phyloP scores from a whole-genome alignment of 2,113 vertebrate genomes.

The Cryptoleucopteryx plumbea region DNA sequence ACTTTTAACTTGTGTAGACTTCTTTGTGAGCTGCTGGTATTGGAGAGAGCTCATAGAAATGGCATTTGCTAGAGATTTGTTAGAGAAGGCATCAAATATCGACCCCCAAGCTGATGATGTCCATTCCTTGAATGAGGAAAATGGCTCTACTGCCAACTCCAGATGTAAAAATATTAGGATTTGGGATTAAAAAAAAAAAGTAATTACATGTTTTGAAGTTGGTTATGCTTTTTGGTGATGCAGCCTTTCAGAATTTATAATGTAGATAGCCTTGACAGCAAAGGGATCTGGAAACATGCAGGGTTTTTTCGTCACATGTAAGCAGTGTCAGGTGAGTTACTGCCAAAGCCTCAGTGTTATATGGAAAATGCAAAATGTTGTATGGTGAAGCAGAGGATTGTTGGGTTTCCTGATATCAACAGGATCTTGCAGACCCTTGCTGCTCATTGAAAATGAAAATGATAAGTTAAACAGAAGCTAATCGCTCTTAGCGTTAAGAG shows the following conservation, averaged over 20 bases:
- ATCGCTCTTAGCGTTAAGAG: neutral
- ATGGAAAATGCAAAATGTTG: neutral
- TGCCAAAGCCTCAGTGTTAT: neutral
- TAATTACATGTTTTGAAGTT: neutral
- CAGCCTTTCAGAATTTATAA: neutral
- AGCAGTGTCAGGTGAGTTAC: neutral
- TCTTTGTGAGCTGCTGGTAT: neutral
- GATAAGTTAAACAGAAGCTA: neutral
- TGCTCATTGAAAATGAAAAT: neutral
- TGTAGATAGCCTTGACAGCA: neutral
- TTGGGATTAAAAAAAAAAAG: neutral
- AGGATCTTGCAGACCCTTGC: neutral
- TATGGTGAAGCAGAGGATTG: neutral
- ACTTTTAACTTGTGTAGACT: neutral
- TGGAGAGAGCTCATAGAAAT: neutral
- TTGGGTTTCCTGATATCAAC: neutral
- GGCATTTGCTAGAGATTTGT: neutral
- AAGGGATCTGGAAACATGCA: neutral
- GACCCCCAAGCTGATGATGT: neutral
- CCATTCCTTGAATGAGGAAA: neutral
- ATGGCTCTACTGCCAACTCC: neutral
- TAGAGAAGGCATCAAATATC: neutral
- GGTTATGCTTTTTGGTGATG: neutral
- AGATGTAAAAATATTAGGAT: neutral
- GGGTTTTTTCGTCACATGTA: neutral